A percentile compares a stretch with the other conserved stretches of the same genome.
Evolutionary conservation across 2,113 vertebrate species (phyloP).

Genomic region (Zosterops hypoxanthus): DNA sequence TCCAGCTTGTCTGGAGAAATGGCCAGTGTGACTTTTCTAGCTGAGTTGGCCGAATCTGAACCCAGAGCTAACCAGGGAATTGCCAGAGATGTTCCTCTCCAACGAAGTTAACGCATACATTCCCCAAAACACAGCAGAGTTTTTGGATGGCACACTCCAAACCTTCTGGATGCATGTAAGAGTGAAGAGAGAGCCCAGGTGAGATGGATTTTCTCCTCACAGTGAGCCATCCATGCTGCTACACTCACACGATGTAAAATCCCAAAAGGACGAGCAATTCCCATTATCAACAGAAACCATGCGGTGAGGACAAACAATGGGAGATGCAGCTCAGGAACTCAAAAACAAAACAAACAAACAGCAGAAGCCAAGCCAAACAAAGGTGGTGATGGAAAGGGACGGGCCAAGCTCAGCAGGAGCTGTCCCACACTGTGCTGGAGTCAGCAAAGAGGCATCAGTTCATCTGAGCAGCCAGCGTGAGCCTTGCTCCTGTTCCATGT

Average conservation of each 20-base stretch:
- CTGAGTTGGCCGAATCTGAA: not conserved
- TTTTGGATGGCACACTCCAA: not conserved
- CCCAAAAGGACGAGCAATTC: not conserved
- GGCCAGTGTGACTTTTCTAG: not conserved
- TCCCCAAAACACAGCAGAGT: not conserved
- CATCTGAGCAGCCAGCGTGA: not conserved
- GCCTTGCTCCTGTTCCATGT: not conserved
- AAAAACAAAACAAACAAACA: slow-evolving; percentile 4
- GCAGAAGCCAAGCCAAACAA: not conserved
- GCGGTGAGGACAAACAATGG: not conserved
- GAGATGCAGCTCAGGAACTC: slow-evolving; percentile 10
- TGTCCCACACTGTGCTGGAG: not conserved
- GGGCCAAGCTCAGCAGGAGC: not conserved
- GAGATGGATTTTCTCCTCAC: not conserved
- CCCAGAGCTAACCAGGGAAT: not conserved
- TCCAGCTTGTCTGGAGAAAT: not conserved
- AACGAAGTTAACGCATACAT: rapidly evolving
- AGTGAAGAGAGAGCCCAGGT: not conserved
- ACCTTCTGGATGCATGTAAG: not conserved
- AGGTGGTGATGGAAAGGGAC: not conserved
- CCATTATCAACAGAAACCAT: slow-evolving; percentile 3
- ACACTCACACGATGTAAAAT: not conserved
- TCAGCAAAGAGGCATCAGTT: not conserved
- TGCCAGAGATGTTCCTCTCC: not conserved
- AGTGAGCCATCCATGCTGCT: not conserved